These are phyloP conservation scores for Dinoponera quadriceps DNA, from an alignment of 1,140 invertebrate genomes.

Conservation along the genomic window DNA sequence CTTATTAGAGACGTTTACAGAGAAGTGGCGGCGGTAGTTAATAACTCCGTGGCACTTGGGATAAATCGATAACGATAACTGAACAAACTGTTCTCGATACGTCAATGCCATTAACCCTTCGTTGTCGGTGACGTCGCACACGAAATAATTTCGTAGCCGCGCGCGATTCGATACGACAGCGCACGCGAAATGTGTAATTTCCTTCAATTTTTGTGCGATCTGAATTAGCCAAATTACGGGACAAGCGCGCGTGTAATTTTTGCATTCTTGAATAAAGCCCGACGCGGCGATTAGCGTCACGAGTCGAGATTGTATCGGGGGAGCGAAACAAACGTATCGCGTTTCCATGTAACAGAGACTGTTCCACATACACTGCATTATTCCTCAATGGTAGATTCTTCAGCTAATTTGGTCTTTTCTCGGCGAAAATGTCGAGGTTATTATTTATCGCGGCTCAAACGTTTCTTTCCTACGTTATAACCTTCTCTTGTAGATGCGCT, in stretches of 20 bases:
- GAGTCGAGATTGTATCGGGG: slow-evolving; percentile 25
- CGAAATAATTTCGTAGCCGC: neutral
- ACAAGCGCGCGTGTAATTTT: slow-evolving; percentile 16
- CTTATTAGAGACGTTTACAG: neutral
- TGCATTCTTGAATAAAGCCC: slow-evolving; percentile 6
- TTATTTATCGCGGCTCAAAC: neutral
- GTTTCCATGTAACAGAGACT: neutral
- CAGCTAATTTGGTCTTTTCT: neutral
- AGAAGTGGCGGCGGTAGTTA: slow-evolving; percentile 20
- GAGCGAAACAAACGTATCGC: neutral
- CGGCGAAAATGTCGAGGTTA: neutral
- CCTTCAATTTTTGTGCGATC: slow-evolving; percentile 18
- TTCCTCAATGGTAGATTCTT: neutral
- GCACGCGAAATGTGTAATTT: neutral
- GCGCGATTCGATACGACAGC: neutral
- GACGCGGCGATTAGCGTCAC: slow-evolving; percentile 22
- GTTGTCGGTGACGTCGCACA: slow-evolving; percentile 2
- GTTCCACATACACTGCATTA: neutral
- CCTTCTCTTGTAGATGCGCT: neutral
- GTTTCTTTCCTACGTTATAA: slow-evolving; percentile 10
- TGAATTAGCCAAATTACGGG: neutral
- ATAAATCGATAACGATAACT: slow-evolving; percentile 19
- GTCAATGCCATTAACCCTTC: neutral
- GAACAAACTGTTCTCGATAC: slow-evolving; percentile 11
- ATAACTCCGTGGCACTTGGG: slow-evolving; percentile 19